Percentiles rank a stretch among this genome's conserved stretches.
These are phyloP conservation scores for Cryptosula pallasiana DNA, from an alignment of 2,888 invertebrate species.

Conservation along the genomic window DNA sequence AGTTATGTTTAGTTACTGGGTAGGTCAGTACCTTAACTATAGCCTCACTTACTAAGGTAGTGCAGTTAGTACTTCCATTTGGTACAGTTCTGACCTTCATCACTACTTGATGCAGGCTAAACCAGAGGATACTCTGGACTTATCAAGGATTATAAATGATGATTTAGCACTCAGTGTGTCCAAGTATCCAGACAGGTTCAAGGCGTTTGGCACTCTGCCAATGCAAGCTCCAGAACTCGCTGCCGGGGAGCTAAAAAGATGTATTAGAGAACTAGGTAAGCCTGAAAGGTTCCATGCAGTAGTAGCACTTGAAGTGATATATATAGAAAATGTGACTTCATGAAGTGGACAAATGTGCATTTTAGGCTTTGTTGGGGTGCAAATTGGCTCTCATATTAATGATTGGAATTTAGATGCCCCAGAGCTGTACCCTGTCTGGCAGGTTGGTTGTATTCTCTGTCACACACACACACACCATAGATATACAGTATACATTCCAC, in stretches of 20 bases:
- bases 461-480: too few species aligned
- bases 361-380: conserved; percentile 55
- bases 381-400: conserved; percentile 60
- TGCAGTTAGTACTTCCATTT: too few species aligned
- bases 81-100: too few species aligned
- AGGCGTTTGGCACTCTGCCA: conserved; percentile 59
- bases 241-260: conserved; percentile 56
- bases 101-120: too few species aligned
- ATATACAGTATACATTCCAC: too few species aligned
- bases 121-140: conserved; percentile 56
- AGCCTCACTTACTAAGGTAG: too few species aligned
- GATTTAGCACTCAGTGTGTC: conserved; percentile 56
- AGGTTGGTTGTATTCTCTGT: conserved; percentile 49
- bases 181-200: conserved; percentile 54
- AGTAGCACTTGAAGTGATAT: too few species aligned
- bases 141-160: conserved; percentile 57
- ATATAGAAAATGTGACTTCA: too few species aligned
- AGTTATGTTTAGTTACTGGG: conserved; percentile 61
- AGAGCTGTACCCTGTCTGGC: conserved; percentile 57
- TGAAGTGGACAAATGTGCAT: too few species aligned
- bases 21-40: too few species aligned
- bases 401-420: conserved; percentile 58
- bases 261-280: conserved; percentile 48
- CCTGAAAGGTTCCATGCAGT: too few species aligned
- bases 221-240: conserved; percentile 58